Evolutionary conservation across 2,797 vertebrate species (phyloP), one percentile per base, ranked within the genome.

Genomic region (Cirrhinus mrigala): DNA sequence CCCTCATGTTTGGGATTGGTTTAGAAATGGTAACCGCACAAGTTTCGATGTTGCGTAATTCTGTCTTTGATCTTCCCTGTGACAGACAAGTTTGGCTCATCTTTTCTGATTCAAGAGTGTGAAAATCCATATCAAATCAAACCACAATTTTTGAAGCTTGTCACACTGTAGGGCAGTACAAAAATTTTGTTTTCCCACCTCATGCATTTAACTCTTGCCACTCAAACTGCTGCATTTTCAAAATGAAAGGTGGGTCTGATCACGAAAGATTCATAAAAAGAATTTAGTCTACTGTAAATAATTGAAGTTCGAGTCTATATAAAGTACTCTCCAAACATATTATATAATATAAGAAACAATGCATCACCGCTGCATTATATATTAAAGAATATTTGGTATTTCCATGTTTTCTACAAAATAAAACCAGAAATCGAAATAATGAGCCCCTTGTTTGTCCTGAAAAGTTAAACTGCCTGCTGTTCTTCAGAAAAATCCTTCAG

Each of bases 1-100:
- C 6, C 12, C 44, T 75, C 22, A 24, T 83, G 70, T 75, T 74
- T 82, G 20, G 44, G 27, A 64, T 20, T n/a, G 69, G 46, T 29
- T 64, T 4, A 24, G 44, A 66, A 27, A 74, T 52, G 37, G 27
- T 64, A 74, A 37, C 81, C 6, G 0, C 62, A 2, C 18, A 37
- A 83, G 12, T 24, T 62, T 33, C 3, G 9, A 75, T 24, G 11
- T 16, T 64, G 27, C 46, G 3, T 8, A 60, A 46, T 29, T 44
- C 9, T 11, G 8, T 68, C 64, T 68, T 9, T 68, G 29, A 68
- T 16, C 64, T 68, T 4, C 44, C 37, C 37, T 70, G 68, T 70
- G 20, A 44, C 64, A 20, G 27, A 58, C 9, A 44, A 24, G 27
- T 33, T 66, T 33, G 14, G 12, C 62, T 66, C 18, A 6, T 70